Conservation (phyloP, 2,888 invertebrate genomes). For the Drosophila setosimentum region DNA sequence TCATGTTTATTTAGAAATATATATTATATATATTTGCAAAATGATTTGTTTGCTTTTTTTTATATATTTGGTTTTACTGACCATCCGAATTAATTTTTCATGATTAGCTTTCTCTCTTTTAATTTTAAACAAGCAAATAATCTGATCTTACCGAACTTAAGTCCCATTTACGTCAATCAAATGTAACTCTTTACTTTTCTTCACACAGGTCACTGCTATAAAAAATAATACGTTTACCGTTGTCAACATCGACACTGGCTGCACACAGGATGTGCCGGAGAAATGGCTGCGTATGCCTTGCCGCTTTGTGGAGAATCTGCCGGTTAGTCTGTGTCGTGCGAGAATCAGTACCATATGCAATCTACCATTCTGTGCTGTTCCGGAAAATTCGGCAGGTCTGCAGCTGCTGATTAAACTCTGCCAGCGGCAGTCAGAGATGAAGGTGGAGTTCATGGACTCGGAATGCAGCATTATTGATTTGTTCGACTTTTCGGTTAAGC, state of each 20-base stretch:
- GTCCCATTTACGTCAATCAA: neutral
- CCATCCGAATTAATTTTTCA: neutral
- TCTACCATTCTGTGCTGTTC: conserved; percentile 41
- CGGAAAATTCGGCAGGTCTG: conserved; percentile 26
- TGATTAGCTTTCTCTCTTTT: neutral
- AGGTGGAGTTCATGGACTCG: conserved; percentile 19
- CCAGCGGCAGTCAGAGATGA: conserved; percentile 6
- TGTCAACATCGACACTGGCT: conserved; percentile 55
- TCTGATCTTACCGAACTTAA: neutral
- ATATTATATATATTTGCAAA: neutral
- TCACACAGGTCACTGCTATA: conserved; percentile 22
- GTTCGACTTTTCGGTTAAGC: conserved; percentile 7
- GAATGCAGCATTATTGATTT: conserved; percentile 35
- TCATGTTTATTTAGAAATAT: no score
- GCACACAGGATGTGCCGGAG: conserved; percentile 8
- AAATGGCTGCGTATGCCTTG: conserved; percentile 48
- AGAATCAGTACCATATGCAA: conserved; percentile 39
- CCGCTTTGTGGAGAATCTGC: conserved; percentile 52
- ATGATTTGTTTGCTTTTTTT: neutral
- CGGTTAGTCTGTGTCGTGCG: conserved; percentile 36
- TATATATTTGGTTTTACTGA: neutral
- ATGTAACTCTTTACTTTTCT: no score
- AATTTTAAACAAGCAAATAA: neutral
- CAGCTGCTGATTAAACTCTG: conserved; percentile 15
- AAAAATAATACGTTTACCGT: conserved; percentile 30